phyloP scores from a whole-genome alignment of 2,888 invertebrate species.

The Agrypnus murinus region DNA sequence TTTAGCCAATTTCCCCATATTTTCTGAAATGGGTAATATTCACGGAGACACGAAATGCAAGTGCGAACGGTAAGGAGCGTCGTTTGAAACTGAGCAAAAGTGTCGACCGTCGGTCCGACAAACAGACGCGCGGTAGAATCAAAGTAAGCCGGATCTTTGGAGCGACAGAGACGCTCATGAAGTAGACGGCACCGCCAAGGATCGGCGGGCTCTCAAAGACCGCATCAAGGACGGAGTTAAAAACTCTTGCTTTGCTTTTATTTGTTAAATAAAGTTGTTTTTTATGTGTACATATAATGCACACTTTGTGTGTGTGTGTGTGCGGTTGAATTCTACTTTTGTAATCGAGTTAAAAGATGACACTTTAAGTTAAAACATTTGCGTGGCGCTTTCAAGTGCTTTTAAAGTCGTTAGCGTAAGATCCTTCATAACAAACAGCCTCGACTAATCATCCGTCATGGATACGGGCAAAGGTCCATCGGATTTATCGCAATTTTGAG shows the following conservation, averaged over 20 bases:
- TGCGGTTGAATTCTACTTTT: no score
- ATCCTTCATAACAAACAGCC: no score
- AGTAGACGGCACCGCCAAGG: constrained; percentile 47
- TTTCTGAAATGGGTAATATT: constrained; percentile 2
- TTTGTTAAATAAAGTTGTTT: constrained; percentile 16
- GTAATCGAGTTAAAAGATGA: no score
- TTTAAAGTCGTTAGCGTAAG: no score
- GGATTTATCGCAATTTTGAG: no score
- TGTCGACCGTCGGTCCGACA: constrained; percentile 54
- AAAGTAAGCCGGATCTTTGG: constrained; percentile 58
- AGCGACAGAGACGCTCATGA: constrained; percentile 56
- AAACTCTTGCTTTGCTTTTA: constrained; percentile 36
- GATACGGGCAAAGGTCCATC: no score
- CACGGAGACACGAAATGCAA: constrained; percentile 19
- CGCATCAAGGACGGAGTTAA: constrained; percentile 39
- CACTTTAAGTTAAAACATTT: no score
- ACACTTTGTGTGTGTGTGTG: no score
- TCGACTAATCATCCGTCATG: no score
- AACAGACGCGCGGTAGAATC: constrained; percentile 53
- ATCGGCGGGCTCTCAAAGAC: constrained; percentile 51
- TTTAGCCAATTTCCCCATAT: constrained; percentile 3
- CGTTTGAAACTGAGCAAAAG: constrained; percentile 54
- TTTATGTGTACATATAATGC: no score
- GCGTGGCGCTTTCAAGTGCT: not conserved
- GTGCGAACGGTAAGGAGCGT: constrained; percentile 48